These are phyloP conservation scores for Phragmatobia fuliginosa DNA, from an alignment of 2,888 invertebrate species.

Conservation along the genomic window DNA sequence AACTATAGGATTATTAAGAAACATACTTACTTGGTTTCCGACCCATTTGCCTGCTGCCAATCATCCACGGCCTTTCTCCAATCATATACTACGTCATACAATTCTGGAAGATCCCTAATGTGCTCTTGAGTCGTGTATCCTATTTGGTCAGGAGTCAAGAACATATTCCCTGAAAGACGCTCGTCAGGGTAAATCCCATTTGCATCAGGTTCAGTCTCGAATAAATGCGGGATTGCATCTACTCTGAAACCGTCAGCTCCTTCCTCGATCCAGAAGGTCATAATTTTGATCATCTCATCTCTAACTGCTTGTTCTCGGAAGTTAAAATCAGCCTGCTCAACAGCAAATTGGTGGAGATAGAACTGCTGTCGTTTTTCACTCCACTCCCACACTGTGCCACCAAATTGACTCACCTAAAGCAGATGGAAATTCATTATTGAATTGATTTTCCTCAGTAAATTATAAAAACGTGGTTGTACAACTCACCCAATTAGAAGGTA, in stretches of 20 bases:
- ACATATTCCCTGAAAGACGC: slow-evolving; percentile 73
- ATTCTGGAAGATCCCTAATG: slow-evolving; percentile 86
- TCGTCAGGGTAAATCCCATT: slow-evolving; percentile 77
- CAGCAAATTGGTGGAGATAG: slow-evolving; percentile 89
- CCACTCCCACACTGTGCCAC: slow-evolving; percentile 90
- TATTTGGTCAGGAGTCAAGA: slow-evolving; percentile 78
- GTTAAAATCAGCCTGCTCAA: slow-evolving; percentile 89
- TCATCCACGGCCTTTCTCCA: slow-evolving; percentile 86
- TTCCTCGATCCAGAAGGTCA: slow-evolving; percentile 90
- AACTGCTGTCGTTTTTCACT: slow-evolving; percentile 87
- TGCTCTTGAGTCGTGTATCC: slow-evolving; percentile 86
- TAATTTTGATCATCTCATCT: slow-evolving; percentile 84
- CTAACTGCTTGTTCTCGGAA: slow-evolving; percentile 85
- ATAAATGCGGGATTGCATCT: slow-evolving; percentile 87
- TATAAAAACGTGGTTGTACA: not conserved
- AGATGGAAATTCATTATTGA: not conserved
- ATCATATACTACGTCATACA: slow-evolving; percentile 83
- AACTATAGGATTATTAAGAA: not conserved
- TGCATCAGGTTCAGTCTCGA: slow-evolving; percentile 76
- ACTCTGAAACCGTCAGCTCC: slow-evolving; percentile 92
- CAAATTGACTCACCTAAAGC: slow-evolving; percentile 82
- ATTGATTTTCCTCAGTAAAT: not conserved
- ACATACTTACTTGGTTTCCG: slow-evolving; percentile 71
- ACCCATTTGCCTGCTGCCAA: slow-evolving; percentile 66
- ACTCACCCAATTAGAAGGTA: slow-evolving; percentile 81